These are phyloP conservation scores for Cheilosia urbana DNA, from an alignment of 2,888 invertebrate genomes.

Conservation along the genomic window DNA sequence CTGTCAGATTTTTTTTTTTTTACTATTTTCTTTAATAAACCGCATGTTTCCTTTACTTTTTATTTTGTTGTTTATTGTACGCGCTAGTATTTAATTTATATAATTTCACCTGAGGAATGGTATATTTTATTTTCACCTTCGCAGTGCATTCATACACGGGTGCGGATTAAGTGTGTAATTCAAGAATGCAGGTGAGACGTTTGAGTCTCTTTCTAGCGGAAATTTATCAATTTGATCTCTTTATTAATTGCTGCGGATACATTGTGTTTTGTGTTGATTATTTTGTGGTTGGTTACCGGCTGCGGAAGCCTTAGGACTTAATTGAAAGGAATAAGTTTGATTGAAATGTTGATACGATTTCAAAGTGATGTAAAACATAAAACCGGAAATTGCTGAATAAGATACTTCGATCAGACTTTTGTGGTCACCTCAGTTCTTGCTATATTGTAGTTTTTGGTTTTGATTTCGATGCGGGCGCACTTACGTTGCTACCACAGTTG, in stretches of 20 bases:
- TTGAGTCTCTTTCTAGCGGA: slow-evolving; percentile 8
- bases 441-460: no score
- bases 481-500: no score
- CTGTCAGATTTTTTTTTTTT: slow-evolving; percentile 35
- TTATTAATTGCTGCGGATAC: slow-evolving; percentile 25
- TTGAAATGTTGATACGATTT: slow-evolving; percentile 43
- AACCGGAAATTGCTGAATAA: slow-evolving; percentile 51
- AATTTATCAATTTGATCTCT: slow-evolving; percentile 51
- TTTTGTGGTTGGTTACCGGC: slow-evolving; percentile 38
- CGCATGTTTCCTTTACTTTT: slow-evolving; percentile 36
- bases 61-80: slow-evolving; percentile 21
- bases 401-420: slow-evolving; percentile 13
- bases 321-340: slow-evolving; percentile 24
- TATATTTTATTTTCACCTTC: not conserved
- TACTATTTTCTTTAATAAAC: slow-evolving; percentile 28
- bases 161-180: slow-evolving; percentile 35
- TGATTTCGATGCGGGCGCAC: no score
- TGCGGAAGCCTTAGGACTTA: slow-evolving; percentile 52
- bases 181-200: slow-evolving; percentile 21
- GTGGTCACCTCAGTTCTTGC: not conserved
- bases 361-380: slow-evolving; percentile 16
- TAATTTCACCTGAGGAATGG: slow-evolving; percentile 36
- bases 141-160: not conserved
- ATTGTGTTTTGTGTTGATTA: slow-evolving; percentile 19
- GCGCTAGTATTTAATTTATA: slow-evolving; percentile 32